These are phyloP conservation scores for Glyptemys insculpta DNA, from an alignment of 2,797 vertebrate genomes.

Conservation along the genomic window DNA sequence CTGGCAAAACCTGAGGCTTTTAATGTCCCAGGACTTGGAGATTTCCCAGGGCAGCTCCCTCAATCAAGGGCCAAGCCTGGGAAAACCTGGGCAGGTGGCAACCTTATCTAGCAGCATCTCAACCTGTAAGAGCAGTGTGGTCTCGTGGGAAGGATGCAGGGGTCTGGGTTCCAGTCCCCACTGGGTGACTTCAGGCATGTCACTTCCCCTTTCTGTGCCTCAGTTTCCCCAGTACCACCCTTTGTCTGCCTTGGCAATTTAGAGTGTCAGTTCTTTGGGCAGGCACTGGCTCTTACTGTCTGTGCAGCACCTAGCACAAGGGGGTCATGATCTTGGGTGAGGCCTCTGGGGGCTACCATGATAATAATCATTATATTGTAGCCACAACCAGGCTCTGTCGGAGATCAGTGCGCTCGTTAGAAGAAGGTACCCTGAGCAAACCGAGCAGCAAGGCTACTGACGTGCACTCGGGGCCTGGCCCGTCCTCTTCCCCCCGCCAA, in stretches of 20 bases:
- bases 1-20: not conserved
- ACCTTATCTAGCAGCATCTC: not conserved
- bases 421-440: not conserved
- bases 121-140: not conserved
- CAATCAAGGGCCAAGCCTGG: not conserved
- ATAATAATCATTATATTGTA: not conserved
- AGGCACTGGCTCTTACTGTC: not conserved
- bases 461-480: not conserved
- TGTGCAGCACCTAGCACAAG: not conserved
- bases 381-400: not conserved
- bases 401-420: not conserved
- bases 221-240: not conserved
- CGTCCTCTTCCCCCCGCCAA: not conserved
- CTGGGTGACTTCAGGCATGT: not conserved
- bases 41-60: not conserved
- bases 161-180: not conserved
- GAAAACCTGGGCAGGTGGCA: not conserved
- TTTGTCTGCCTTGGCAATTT: not conserved
- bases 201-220: not conserved
- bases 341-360: not conserved
- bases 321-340: not conserved
- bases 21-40: not conserved
- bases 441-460: not conserved
- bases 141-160: not conserved
- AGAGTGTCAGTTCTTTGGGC: not conserved